These are phyloP conservation scores for Mesembrinibis cayennensis DNA, from an alignment of 2,113 vertebrate genomes.

Conservation along the genomic window DNA sequence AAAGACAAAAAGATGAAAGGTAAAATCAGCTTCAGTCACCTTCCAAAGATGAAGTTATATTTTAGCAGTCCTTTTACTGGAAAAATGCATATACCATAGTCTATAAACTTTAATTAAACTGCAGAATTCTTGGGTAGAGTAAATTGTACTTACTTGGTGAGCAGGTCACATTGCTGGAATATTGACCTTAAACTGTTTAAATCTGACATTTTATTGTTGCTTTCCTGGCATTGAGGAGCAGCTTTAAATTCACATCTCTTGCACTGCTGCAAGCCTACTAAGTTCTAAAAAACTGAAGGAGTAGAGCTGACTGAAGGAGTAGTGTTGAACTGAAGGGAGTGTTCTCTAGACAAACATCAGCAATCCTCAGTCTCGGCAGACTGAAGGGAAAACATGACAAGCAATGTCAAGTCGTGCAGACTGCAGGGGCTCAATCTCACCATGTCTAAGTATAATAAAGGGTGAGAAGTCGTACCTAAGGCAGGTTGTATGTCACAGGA, in stretches of 20 bases:
- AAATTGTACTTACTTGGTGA: background rate
- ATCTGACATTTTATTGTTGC: background rate
- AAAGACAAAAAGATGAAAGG: background rate
- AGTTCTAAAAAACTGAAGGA: background rate
- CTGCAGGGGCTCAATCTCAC: background rate
- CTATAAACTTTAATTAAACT: background rate
- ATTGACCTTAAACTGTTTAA: background rate
- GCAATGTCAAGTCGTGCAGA: background rate
- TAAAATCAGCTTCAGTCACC: fast-evolving
- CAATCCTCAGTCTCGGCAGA: background rate
- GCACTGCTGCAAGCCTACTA: background rate
- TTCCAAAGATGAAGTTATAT: background rate
- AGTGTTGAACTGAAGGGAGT: background rate
- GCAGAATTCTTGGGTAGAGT: background rate
- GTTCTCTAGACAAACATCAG: background rate
- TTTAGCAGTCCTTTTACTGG: background rate
- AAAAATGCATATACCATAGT: fast-evolving
- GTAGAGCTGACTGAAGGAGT: background rate
- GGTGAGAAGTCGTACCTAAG: fast-evolving
- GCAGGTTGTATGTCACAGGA: background rate
- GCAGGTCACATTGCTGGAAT: background rate
- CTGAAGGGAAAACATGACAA: background rate
- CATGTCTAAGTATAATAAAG: background rate
- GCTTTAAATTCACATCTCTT: background rate
- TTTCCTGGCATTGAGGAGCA: background rate